Percentiles rank a stretch among this genome's conserved stretches.
phyloP scores from a whole-genome alignment of 2,888 invertebrate species.

The Blastobasis lacticolella region DNA sequence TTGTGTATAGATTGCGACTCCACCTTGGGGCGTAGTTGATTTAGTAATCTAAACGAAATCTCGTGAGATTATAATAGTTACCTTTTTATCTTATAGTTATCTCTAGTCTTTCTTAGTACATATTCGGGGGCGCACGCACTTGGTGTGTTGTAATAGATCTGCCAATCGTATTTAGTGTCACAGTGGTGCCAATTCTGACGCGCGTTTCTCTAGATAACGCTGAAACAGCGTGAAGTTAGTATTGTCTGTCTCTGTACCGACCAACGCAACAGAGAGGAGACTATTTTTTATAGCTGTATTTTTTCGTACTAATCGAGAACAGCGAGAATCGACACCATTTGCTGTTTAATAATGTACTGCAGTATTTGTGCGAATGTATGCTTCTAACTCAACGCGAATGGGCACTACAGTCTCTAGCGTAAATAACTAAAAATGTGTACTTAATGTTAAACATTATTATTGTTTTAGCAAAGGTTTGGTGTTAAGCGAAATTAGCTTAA shows the following conservation, averaged over 20 bases:
- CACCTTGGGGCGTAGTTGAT: too few relatives aligned
- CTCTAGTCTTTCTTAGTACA: constrained; percentile 15
- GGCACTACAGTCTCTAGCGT: not conserved
- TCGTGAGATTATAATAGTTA: too few relatives aligned
- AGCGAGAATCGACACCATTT: constrained; percentile 14
- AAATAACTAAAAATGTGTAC: not conserved
- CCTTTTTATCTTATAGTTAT: not conserved
- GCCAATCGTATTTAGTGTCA: constrained; percentile 23
- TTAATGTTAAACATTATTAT: not conserved
- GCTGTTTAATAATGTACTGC: constrained; percentile 27
- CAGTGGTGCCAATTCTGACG: too few relatives aligned
- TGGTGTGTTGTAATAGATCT: constrained; percentile 32
- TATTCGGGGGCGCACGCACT: constrained; percentile 19
- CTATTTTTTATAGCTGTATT: too few relatives aligned
- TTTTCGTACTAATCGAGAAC: too few relatives aligned
- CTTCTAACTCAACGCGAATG: not conserved
- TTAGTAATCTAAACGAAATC: too few relatives aligned
- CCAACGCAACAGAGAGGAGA: too few relatives aligned
- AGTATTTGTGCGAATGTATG: constrained; percentile 28
- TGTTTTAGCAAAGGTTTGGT: not conserved
- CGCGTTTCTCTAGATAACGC: too few relatives aligned
- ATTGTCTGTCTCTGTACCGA: too few relatives aligned
- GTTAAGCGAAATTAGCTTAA: not conserved
- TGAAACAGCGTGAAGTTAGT: too few relatives aligned
- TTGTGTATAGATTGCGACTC: too few relatives aligned